These are phyloP conservation scores for Agonopterix alstromeriana DNA, from an alignment of 2,888 invertebrate genomes.

Conservation along the genomic window DNA sequence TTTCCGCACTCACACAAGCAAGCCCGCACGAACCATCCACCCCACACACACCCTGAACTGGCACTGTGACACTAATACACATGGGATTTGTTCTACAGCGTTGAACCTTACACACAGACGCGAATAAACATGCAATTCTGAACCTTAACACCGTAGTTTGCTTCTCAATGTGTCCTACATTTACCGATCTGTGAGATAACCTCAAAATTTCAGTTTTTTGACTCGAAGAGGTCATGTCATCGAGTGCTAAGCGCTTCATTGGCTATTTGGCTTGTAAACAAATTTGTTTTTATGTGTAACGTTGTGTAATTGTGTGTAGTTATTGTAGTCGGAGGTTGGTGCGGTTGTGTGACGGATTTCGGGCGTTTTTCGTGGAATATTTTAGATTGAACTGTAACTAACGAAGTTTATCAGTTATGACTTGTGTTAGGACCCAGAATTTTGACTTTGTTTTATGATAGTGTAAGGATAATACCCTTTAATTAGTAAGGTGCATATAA, in stretches of 20 bases:
- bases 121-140: slow-evolving; percentile 37
- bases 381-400: slow-evolving; percentile 12
- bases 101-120: slow-evolving; percentile 39
- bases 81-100: slow-evolving; percentile 25
- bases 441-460: slow-evolving; percentile 24
- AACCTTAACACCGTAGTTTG: slow-evolving; percentile 41
- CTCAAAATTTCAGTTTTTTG: slow-evolving; percentile 60
- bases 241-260: slow-evolving; percentile 16
- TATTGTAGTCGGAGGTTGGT: slow-evolving; percentile 12
- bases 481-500: slow-evolving; percentile 9
- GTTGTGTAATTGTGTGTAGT: slow-evolving; percentile 2
- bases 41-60: slow-evolving; percentile 24
- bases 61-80: slow-evolving; percentile 23
- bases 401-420: slow-evolving; percentile 18
- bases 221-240: slow-evolving; percentile 35
- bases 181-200: slow-evolving; percentile 64
- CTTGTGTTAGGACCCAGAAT: slow-evolving; percentile 15
- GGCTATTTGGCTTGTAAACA: slow-evolving; percentile 21
- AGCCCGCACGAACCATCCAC: slow-evolving; percentile 16
- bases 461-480: slow-evolving; percentile 15
- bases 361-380: slow-evolving; percentile 23
- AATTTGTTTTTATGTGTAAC: slow-evolving; percentile 10
- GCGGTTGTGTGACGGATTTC: slow-evolving; percentile 18
- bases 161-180: slow-evolving; percentile 61
- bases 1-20: slow-evolving; percentile 37